phyloP scores from a whole-genome alignment of 2,797 vertebrate species.

The Pangasius macronema region DNA sequence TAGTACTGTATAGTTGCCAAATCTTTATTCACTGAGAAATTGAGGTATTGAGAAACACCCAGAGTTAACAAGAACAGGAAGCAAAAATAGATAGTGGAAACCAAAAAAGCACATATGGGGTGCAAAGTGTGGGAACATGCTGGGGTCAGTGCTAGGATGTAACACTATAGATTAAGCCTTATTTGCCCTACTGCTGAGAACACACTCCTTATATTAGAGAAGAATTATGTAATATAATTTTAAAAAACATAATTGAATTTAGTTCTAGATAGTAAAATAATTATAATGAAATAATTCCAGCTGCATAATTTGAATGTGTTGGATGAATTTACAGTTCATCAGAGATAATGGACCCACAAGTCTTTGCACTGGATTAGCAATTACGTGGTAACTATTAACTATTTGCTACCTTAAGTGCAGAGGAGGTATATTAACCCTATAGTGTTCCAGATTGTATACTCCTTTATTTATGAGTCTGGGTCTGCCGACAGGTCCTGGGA shows the following conservation, averaged over 20 bases:
- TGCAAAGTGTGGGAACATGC: not conserved
- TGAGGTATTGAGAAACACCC: not conserved
- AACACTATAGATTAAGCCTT: not conserved
- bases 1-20: not conserved
- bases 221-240: not conserved
- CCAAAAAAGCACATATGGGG: not conserved
- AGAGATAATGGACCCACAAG: not conserved
- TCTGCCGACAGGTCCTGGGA: slow-evolving; percentile 37
- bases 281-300: not conserved
- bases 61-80: not conserved
- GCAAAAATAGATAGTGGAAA: not conserved
- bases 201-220: not conserved
- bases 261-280: not conserved
- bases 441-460: not conserved
- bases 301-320: not conserved
- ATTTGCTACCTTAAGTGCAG: not conserved
- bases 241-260: not conserved
- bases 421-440: not conserved
- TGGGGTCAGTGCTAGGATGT: not conserved
- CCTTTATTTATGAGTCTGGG: slow-evolving; percentile 15
- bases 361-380: not conserved
- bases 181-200: not conserved
- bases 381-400: not conserved
- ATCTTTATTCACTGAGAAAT: not conserved
- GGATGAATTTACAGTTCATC: not conserved